Conservation (phyloP, 2,113 vertebrate species). For the Sinocyclocheilus rhinocerous region DNA sequence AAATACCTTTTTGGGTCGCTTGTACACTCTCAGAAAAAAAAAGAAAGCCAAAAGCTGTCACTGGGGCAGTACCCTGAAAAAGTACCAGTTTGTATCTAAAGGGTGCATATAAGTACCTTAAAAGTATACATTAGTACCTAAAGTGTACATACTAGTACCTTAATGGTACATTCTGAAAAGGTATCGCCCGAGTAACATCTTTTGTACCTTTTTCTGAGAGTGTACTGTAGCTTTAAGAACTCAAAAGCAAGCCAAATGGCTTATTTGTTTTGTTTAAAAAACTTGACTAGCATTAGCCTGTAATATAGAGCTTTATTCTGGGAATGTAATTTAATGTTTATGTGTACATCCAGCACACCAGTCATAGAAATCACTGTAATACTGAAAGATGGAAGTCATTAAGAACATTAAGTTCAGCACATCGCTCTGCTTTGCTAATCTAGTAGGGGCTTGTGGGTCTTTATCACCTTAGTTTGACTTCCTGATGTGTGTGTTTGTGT, state of each 20-base stretch:
- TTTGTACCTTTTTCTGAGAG: background rate
- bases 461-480: conserved; percentile 7
- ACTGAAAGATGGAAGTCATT: background rate
- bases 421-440: background rate
- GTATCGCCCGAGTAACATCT: background rate
- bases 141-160: background rate
- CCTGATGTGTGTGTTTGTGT: background rate
- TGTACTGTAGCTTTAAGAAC: no score
- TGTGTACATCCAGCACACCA: background rate
- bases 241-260: no score
- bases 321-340: background rate
- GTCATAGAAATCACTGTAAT: background rate
- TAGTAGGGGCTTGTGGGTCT: background rate
- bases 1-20: background rate
- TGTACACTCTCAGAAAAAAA: background rate
- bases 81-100: no score
- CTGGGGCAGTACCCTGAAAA: no score
- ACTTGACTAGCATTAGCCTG: background rate
- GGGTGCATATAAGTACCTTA: no score
- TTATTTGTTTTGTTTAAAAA: no score
- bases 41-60: background rate
- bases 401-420: background rate
- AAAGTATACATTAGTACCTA: background rate
- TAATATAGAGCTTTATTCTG: background rate
- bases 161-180: background rate